Evolutionary conservation across 2,888 invertebrate genomes (phyloP), one percentile per base, ranked within the genome.

Genomic region (Calameuta pallipes): DNA sequence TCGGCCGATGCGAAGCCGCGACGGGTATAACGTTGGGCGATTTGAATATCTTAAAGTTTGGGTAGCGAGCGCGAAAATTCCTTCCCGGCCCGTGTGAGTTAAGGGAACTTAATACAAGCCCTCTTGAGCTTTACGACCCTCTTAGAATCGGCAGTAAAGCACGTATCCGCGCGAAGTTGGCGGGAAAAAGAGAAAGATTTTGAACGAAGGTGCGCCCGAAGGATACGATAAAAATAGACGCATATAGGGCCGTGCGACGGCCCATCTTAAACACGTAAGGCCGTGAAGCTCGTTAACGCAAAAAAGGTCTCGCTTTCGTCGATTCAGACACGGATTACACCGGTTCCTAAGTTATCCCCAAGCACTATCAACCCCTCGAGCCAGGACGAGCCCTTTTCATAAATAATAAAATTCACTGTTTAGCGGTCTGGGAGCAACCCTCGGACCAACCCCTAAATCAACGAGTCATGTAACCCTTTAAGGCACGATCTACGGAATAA

Each of bases 61-160:
- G 56, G 9, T 23, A 15, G 56, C 15, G 56, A 56, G 56, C 56
- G 37, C 12, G 56, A 56, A 56, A 56, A 56, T 56, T 15, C 9
- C 23, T 9, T 1, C 9, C 23, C 56, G 9, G 23, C 23, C 56
- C 56, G 56, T 56, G 56, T 9, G 56, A 56, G 56, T 56, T 56
- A 23, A 23, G 56, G 23, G 23, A 56, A 56, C 56, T 56, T 56
- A 56, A 56, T 56, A 56, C 56, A 56, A 56, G 23, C 23, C 56
- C 56, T 56, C 56, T 56, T 56, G 56, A 56, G 56, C 56, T 74
- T 74, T 74, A 74, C 74, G 34, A 36, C 74, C 37, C 74, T 36
- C 74, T 35, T 12, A 36, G 74, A 74, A 36, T 34, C 36, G 37
- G 36, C 74, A 74, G 74, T 36, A 74, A 74, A 74, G 12, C 74